Evolutionary conservation across 2,113 vertebrate genomes (phyloP), one percentile per base, ranked within the genome.

Genomic region (Silurus asotus): DNA sequence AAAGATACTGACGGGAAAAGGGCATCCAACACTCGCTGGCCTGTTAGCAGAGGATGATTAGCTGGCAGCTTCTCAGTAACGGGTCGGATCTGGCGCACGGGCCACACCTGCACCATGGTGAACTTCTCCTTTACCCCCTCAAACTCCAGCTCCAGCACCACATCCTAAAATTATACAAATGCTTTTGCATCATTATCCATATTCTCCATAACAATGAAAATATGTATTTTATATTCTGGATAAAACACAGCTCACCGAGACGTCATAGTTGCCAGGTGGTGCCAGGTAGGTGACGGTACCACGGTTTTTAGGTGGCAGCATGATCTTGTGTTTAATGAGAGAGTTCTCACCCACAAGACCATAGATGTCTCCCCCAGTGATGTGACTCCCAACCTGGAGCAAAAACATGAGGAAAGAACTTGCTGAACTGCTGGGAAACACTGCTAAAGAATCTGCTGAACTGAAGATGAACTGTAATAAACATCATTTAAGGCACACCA

Each of bases 301-400:
- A 91, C 97, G 92, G 89, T 97, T 99, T 86, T 91, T 94, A 45
- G 98, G 97, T 0, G 98, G 98, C 81, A 99, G 94, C 98, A 99
- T 98, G 91, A 99, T 96, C 94, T 98, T 99, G 93, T 99, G 98
- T 90, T 93, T 98, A 92, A 99, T 99, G 70, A 99, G 97, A 0
- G 98, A 98, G 89, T 99, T 99, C 91, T 99, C 97, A 11, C 89
- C 93, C 86, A 99, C 98, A 72, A 94, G 74, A 67, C 95, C 98
- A 55, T 99, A 99, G 92, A 99, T 97, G 93, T 99, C 98, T 55
- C 98, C 98, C 45, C 98, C 98, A 67, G 98, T 99, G 91, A 99
- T 97, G 90, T 99, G 98, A 93, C 97, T 98, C 90, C 98, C 98
- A 83, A 95, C 95, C 98, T 99, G 89, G 17, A n/a, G 59, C 80